Evolutionary conservation across 1,140 invertebrate species (phyloP).

Genomic region (Cecropterus lyciades): DNA sequence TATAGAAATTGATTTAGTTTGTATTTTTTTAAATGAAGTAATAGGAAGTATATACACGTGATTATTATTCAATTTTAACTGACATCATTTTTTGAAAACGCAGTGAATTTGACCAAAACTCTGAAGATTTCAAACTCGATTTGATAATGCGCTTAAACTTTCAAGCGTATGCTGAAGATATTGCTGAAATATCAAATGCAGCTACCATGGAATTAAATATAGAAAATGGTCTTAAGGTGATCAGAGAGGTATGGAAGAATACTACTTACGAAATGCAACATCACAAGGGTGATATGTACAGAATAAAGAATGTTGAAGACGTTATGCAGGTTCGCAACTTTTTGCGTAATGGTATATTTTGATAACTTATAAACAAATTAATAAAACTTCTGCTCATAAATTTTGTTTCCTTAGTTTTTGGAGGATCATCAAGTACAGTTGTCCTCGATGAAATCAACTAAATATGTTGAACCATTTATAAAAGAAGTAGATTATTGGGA

Average conservation of each 20-base stretch:
- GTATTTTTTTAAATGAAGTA: background rate
- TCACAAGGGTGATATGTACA: conserved; percentile 88
- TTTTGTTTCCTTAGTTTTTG: conserved; percentile 72
- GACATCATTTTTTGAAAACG: background rate
- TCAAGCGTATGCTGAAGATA: conserved; percentile 91
- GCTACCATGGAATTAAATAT: conserved; percentile 94
- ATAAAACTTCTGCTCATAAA: too few species aligned
- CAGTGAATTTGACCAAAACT: conserved; percentile 90
- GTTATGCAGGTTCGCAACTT: conserved; percentile 84
- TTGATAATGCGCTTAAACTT: conserved; percentile 91
- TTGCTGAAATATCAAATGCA: conserved; percentile 92
- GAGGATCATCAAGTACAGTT: conserved; percentile 91
- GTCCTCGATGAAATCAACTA: conserved; percentile 93
- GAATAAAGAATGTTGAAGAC: conserved; percentile 88
- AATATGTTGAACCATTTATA: conserved; percentile 93
- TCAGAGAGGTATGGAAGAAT: conserved; percentile 88
- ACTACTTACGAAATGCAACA: conserved; percentile 89
- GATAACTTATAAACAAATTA: too few species aligned
- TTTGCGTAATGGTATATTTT: too few species aligned
- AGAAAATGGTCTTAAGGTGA: conserved; percentile 90
- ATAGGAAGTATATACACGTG: background rate
- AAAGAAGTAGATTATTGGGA: conserved; percentile 93
- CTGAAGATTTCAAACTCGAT: conserved; percentile 91
- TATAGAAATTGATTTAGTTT: too few species aligned
- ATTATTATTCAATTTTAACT: background rate